Percentiles rank a stretch among this genome's conserved stretches.
These are phyloP conservation scores for Urophycis tenuis DNA, from an alignment of 2,797 vertebrate genomes.

Conservation along the genomic window DNA sequence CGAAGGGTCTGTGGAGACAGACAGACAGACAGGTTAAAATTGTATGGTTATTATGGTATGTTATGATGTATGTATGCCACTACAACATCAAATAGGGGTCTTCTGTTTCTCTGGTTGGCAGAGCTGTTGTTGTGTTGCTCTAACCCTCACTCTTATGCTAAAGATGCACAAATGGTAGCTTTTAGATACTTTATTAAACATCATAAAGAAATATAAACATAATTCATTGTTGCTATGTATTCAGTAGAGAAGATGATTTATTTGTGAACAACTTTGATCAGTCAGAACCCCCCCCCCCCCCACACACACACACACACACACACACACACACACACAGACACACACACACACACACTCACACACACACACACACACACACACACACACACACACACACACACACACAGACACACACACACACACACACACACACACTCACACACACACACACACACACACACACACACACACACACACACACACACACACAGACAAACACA, in stretches of 20 bases:
- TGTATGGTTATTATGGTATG: too few relatives aligned
- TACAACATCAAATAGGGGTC: neutral
- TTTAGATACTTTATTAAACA: neutral
- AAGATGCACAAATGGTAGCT: neutral
- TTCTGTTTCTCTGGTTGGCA: neutral
- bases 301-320: too few relatives aligned
- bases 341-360: neutral
- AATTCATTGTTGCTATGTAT: neutral
- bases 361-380: conserved; percentile 15
- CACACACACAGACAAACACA: conserved; percentile 17
- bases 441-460: conserved; percentile 17
- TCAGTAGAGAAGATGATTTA: neutral
- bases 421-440: conserved; percentile 3
- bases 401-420: conserved; percentile 1
- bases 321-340: conserved; percentile 3
- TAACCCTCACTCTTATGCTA: neutral
- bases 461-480: conserved; percentile 8
- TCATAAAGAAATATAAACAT: too few relatives aligned
- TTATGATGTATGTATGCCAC: too few relatives aligned
- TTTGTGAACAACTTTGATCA: too few relatives aligned
- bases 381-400: conserved; percentile 3
- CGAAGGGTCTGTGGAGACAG: conserved; percentile 62
- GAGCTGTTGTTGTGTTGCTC: neutral
- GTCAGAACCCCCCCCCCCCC: too few relatives aligned
- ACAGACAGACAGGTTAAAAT: conserved; percentile 8